Percentiles rank a stretch among this genome's conserved stretches.
phyloP scores from a whole-genome alignment of 2,888 invertebrate species.

The Kuschelorhynchus macadamiae region DNA sequence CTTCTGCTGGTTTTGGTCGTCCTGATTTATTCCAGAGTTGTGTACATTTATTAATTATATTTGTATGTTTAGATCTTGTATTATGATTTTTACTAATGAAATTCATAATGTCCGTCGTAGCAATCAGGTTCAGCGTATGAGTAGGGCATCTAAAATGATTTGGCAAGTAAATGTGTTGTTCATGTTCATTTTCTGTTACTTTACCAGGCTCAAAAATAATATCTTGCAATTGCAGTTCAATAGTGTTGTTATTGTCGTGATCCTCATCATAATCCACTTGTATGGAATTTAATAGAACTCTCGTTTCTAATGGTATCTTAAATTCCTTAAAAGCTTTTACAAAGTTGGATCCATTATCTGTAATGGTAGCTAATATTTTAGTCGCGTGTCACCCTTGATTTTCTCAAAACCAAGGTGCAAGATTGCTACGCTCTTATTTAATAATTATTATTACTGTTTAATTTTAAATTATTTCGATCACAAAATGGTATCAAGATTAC shows the following conservation, averaged over 20 bases:
- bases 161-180: slow-evolving; percentile 10
- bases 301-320: too few species aligned
- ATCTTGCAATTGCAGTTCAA: too few species aligned
- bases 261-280: not conserved
- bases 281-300: too few species aligned
- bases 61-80: slow-evolving; percentile 41
- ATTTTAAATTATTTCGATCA: too few species aligned
- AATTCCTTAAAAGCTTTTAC: too few species aligned
- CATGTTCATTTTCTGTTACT: slow-evolving; percentile 2
- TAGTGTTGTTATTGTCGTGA: not conserved
- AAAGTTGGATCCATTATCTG: too few species aligned
- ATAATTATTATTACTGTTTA: too few species aligned
- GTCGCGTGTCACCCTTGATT: too few species aligned
- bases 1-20: slow-evolving; percentile 47
- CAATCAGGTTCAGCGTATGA: slow-evolving; percentile 47
- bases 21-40: slow-evolving; percentile 47
- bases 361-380: too few species aligned
- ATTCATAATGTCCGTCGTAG: slow-evolving; percentile 44
- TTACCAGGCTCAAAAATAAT: slow-evolving; percentile 1
- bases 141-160: slow-evolving; percentile 44
- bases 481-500: too few species aligned
- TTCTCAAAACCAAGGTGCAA: too few species aligned
- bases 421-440: too few species aligned
- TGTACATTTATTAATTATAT: slow-evolving; percentile 40
- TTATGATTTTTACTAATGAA: slow-evolving; percentile 32